A percentile compares a stretch with the other conserved stretches of the same genome.
phyloP scores from a whole-genome alignment of 2,113 vertebrate genomes.

The Trogon surrucura region DNA sequence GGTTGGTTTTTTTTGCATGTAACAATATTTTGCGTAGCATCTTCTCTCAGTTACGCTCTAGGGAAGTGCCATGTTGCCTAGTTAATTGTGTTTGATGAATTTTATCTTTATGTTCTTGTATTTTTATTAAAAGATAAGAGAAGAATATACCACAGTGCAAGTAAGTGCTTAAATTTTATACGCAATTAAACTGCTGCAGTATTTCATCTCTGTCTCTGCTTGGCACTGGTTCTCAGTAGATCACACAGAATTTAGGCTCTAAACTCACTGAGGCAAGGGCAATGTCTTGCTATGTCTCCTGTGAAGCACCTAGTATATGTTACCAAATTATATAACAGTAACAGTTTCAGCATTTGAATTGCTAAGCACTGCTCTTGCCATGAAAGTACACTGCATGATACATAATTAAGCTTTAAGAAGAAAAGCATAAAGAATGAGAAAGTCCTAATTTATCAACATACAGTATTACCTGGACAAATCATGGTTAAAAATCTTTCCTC shows the following conservation, averaged over 20 bases:
- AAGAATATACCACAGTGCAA: neutral
- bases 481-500: neutral
- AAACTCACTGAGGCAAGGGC: neutral
- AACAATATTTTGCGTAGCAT: neutral
- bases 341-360: neutral
- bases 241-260: neutral
- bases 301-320: neutral
- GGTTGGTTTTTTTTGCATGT: neutral
- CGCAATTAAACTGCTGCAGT: neutral
- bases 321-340: neutral
- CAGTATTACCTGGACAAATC: neutral
- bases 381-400: neutral
- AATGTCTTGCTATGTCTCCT: neutral
- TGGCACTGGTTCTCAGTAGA: neutral
- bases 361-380: neutral
- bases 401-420: neutral
- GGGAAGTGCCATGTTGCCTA: neutral
- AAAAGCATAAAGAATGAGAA: neutral
- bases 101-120: neutral
- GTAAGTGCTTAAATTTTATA: neutral
- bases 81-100: neutral
- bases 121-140: constrained; percentile 21
- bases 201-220: neutral
- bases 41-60: neutral
- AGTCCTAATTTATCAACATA: neutral